Evolutionary conservation across 2,113 vertebrate species (phyloP), one percentile per base, ranked within the genome.

Genomic region (Myocastor coypus): DNA sequence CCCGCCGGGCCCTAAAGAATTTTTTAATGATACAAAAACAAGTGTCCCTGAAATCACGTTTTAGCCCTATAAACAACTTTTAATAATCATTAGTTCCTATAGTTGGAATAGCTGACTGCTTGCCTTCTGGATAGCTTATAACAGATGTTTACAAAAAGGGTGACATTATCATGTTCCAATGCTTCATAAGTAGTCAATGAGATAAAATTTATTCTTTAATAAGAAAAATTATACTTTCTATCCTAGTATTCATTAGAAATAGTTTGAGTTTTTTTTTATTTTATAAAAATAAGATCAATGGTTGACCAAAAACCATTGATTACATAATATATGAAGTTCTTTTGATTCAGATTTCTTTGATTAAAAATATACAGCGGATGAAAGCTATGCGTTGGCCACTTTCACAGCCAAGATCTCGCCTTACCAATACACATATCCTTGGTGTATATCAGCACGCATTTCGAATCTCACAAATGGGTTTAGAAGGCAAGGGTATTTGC

Each of bases 91-190:
- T 94, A 97, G 90, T 94, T 77, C 40, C 92, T 77, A 93, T 68
- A 86, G 59, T 50, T 89, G 87, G 94, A 63, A 84, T 90, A 94
- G 63, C 69, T 96, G 71, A 97, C 73, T 91, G 20, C 68, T 77
- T 95, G 77, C 77, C 78, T 34, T 37, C 16, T 83, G 83, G 42
- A 46, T 91, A 73, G 9, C 30, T 66, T 66, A 28, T 57, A 37
- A 96, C 90, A 24, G 34, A 95, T 95, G 84, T 91, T 91, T 93
- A 73, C 91, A 96, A 96, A 96, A 97, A 97, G 32, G 28, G 82
- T 57, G 55, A 96, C 59, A 57, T 94, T 96, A 95, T 59, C 73
- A 80, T 30, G 30, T 55, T 89, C 34, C 2, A 71, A 68, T 13
- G 59, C 22, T 83, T 69, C 32, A 73, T 42, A 69, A 73, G 9